A percentile compares a stretch with the other conserved stretches of the same genome.
These are phyloP conservation scores for Andricus quercusramuli DNA, from an alignment of 2,888 invertebrate genomes.

Conservation along the genomic window DNA sequence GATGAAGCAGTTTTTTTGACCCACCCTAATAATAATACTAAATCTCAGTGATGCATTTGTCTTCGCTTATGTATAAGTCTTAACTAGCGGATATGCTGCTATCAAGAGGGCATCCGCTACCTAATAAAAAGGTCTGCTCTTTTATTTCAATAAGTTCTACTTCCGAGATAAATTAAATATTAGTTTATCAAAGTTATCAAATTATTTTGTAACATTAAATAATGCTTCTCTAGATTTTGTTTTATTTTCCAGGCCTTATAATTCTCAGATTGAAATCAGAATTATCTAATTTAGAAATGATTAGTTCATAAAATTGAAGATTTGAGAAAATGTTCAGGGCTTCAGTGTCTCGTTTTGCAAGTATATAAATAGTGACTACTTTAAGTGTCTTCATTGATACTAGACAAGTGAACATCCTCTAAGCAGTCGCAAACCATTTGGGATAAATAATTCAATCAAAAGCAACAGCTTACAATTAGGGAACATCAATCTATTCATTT, in stretches of 20 bases:
- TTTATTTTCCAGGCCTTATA: too few species aligned
- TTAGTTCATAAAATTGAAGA: too few species aligned
- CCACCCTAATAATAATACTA: neutral
- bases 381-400: too few species aligned
- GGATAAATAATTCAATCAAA: neutral
- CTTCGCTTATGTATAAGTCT: neutral
- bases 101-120: conserved; percentile 3
- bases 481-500: too few species aligned
- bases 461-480: neutral
- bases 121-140: neutral
- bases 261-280: too few species aligned
- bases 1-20: neutral
- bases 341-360: too few species aligned
- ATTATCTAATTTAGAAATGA: too few species aligned
- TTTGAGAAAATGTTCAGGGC: too few species aligned
- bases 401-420: too few species aligned
- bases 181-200: neutral
- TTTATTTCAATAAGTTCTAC: neutral
- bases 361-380: too few species aligned
- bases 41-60: neutral
- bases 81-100: conserved; percentile 16
- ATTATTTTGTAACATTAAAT: neutral
- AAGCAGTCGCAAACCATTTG: too few species aligned
- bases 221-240: neutral
- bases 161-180: neutral